These are phyloP conservation scores for Brachypteracias leptosomus DNA, from an alignment of 2,113 vertebrate genomes.

Conservation along the genomic window DNA sequence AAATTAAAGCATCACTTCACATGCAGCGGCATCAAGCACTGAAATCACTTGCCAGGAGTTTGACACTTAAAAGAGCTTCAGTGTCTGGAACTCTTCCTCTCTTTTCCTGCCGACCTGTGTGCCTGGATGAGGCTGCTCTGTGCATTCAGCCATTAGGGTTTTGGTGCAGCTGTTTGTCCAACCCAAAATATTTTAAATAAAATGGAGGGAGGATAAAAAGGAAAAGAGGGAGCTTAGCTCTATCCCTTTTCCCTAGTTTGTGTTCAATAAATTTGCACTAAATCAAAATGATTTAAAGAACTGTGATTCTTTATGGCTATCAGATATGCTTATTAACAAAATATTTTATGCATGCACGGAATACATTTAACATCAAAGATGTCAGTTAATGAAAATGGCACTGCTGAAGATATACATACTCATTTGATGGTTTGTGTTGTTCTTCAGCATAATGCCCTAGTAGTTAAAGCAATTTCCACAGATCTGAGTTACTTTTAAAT, in stretches of 20 bases:
- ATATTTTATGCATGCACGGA: background rate
- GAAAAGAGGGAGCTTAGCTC: background rate
- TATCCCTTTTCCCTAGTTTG: background rate
- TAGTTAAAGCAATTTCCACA: background rate
- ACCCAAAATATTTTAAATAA: background rate
- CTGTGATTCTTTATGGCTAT: background rate
- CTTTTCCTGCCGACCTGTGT: background rate
- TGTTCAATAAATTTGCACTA: background rate
- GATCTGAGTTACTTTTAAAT: background rate
- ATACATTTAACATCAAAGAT: background rate
- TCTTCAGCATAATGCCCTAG: background rate
- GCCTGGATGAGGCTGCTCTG: background rate
- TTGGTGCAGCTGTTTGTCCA: background rate
- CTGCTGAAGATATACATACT: background rate
- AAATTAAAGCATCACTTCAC: constrained; percentile 60
- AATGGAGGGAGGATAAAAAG: background rate
- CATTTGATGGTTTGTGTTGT: background rate
- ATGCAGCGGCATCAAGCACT: constrained; percentile 12
- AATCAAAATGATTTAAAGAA: background rate
- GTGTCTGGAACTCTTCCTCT: background rate
- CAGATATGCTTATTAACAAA: background rate
- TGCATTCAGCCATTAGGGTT: background rate
- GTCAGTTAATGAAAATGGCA: background rate
- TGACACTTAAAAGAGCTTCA: constrained; percentile 19
- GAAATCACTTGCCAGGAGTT: constrained; percentile 26